phyloP scores from a whole-genome alignment of 2,113 vertebrate species.

The Festucalex cinctus region DNA sequence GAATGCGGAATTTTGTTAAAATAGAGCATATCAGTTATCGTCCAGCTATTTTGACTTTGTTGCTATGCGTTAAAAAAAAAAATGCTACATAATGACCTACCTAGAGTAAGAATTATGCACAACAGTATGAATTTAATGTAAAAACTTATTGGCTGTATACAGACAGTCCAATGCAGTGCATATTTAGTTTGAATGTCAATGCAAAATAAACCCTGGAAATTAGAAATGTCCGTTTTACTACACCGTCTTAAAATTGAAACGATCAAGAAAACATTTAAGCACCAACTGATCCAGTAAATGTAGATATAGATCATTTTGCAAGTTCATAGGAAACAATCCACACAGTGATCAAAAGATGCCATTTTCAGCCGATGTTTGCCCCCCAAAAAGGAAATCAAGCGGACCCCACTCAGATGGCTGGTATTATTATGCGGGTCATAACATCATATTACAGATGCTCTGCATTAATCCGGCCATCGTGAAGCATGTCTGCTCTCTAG shows the following conservation, averaged over 20 bases:
- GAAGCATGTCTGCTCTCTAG: conserved; percentile 34
- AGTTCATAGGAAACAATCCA: conserved; percentile 47
- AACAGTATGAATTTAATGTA: conserved; percentile 13
- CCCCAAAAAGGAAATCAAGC: conserved; percentile 16
- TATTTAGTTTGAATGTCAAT: conserved; percentile 31
- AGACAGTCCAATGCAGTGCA: conserved; percentile 20
- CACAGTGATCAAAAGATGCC: conserved; percentile 53
- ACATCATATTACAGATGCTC: conserved; percentile 22
- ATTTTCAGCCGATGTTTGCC: conserved; percentile 15
- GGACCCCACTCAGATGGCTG: conserved; percentile 31
- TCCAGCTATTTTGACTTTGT: conserved; percentile 7
- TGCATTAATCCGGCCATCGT: conserved; percentile 9
- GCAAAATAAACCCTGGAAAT: conserved; percentile 16
- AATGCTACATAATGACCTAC: conserved; percentile 47
- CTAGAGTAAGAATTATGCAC: conserved; percentile 4
- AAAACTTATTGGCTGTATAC: conserved; percentile 23
- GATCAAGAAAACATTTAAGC: conserved; percentile 32
- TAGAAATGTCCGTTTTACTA: conserved; percentile 9
- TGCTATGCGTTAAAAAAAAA: conserved; percentile 13
- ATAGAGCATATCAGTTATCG: conserved; percentile 2
- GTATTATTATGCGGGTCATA: conserved; percentile 15
- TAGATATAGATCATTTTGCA: conserved; percentile 35
- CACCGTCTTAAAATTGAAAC: conserved; percentile 22
- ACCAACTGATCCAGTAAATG: conserved; percentile 43
- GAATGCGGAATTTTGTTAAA: neutral